A percentile compares a stretch with the other conserved stretches of the same genome.
Conservation (phyloP, 2,888 invertebrate genomes). For the Desoria tigrina region DNA sequence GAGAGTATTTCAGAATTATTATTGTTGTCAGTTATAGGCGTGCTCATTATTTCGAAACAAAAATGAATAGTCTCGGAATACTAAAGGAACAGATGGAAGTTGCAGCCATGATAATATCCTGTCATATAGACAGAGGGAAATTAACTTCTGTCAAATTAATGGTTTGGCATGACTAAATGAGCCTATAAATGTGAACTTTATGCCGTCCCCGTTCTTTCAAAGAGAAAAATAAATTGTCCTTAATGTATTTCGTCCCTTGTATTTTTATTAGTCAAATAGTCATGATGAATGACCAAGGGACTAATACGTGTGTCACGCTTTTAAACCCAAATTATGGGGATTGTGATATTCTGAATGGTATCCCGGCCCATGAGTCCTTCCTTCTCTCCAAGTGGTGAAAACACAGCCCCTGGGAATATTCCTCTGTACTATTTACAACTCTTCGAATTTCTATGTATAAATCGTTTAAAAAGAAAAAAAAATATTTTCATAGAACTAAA, state of each 20-base stretch:
- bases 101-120: constrained; percentile 5
- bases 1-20: too few species aligned
- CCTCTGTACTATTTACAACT: too few species aligned
- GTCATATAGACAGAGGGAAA: not conserved
- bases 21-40: too few species aligned
- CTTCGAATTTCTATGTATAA: too few species aligned
- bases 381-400: too few species aligned
- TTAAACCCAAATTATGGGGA: constrained; percentile 1
- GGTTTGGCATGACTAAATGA: constrained; percentile 20
- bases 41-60: too few species aligned
- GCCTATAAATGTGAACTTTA: constrained; percentile 1
- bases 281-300: constrained; percentile 4
- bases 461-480: too few species aligned
- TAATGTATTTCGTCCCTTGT: not conserved
- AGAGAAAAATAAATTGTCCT: constrained; percentile 7
- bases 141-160: constrained; percentile 13
- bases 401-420: too few species aligned
- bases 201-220: not conserved
- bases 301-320: constrained; percentile 6
- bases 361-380: not conserved
- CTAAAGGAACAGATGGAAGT: not conserved
- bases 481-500: too few species aligned
- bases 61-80: too few species aligned
- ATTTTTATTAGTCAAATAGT: constrained; percentile 9
- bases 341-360: too few species aligned